Evolutionary conservation across 2,113 vertebrate species (phyloP).

Genomic region (Labeo rohita): DNA sequence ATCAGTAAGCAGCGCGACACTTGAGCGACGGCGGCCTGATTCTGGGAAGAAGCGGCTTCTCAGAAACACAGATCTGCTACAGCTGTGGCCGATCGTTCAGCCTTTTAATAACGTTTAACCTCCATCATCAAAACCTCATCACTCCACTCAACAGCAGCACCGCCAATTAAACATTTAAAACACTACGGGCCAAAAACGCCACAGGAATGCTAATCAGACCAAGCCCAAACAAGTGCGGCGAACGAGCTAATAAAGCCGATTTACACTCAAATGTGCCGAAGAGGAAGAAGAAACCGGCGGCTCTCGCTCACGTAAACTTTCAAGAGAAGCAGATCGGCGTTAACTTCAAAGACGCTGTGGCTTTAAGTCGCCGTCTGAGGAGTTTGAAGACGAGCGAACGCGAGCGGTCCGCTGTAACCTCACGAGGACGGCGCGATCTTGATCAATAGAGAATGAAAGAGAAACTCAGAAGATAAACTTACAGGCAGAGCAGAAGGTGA

Average conservation of each 20-base stretch:
- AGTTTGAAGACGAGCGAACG: too few species aligned
- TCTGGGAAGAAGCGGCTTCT: neutral
- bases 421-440: neutral
- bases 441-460: slow-evolving; percentile 64
- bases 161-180: slow-evolving; percentile 76
- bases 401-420: too few species aligned
- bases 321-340: too few species aligned
- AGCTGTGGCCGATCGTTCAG: slow-evolving; percentile 33
- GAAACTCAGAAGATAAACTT: slow-evolving; percentile 55
- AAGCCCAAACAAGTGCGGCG: slow-evolving; percentile 43
- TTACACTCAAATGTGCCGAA: neutral
- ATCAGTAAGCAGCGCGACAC: neutral
- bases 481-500: neutral
- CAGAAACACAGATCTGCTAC: slow-evolving; percentile 8
- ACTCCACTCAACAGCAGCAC: slow-evolving; percentile 45
- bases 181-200: slow-evolving; percentile 69
- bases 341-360: neutral
- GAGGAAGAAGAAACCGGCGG: slow-evolving; percentile 14
- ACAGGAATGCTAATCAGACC: slow-evolving; percentile 67
- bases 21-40: neutral
- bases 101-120: slow-evolving; percentile 65
- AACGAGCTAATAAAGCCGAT: neutral
- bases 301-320: too few species aligned
- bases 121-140: slow-evolving; percentile 61
- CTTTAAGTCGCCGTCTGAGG: too few species aligned